Percentiles rank a stretch among this genome's conserved stretches.
phyloP scores from a whole-genome alignment of 2,797 vertebrate species.

The Hipposideros larvatus region DNA sequence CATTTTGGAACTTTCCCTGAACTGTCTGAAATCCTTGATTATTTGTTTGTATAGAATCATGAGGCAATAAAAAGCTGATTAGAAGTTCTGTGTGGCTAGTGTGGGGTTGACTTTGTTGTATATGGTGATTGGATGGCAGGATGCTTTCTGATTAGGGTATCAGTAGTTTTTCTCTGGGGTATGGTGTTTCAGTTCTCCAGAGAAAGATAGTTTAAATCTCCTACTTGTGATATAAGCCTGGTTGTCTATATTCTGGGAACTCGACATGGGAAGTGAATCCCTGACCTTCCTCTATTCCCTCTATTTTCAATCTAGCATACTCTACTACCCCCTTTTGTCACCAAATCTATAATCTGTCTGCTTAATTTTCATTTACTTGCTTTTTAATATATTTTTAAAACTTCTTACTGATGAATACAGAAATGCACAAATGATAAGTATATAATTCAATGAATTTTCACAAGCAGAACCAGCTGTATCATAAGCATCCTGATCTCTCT shows the following conservation, averaged over 20 bases:
- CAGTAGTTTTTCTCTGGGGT: background rate
- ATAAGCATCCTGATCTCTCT: slow-evolving; percentile 17
- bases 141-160: background rate
- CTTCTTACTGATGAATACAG: background rate
- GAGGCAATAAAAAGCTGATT: background rate
- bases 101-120: background rate
- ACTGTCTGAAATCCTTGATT: background rate
- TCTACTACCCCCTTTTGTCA: background rate
- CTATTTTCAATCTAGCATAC: background rate
- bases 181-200: background rate
- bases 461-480: background rate
- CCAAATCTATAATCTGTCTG: background rate
- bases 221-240: background rate
- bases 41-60: slow-evolving; percentile 29
- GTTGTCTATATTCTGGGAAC: background rate
- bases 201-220: background rate
- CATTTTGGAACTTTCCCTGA: background rate
- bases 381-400: background rate
- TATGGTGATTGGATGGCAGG: background rate
- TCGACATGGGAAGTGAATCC: background rate
- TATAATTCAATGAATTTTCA: slow-evolving; percentile 6
- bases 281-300: background rate
- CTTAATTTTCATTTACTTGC: slow-evolving; percentile 15
- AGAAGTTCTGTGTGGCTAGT: background rate
- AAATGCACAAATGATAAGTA: background rate